Conservation (phyloP, 2,888 invertebrate species). For the Cantharis rustica region DNA sequence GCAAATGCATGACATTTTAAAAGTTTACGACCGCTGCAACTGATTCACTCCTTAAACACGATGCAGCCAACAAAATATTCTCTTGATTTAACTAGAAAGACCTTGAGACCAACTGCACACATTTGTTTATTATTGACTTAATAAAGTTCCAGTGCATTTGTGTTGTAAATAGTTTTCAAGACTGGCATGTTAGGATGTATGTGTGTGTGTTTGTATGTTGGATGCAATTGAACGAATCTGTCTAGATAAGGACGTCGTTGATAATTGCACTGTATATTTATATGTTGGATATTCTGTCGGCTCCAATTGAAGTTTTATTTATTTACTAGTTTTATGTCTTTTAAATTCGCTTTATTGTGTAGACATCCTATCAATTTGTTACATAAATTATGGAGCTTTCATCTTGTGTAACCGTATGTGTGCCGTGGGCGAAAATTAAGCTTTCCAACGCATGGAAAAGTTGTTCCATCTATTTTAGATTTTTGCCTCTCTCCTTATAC, state of each 20-base stretch:
- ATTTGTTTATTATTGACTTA: not conserved
- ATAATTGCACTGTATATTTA: constrained; percentile 33
- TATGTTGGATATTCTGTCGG: constrained; percentile 32
- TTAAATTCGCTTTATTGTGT: constrained; percentile 12
- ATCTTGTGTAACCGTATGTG: not conserved
- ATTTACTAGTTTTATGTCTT: constrained; percentile 34
- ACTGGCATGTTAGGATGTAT: not conserved
- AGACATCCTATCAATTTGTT: constrained; percentile 1
- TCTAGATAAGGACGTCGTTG: constrained; percentile 21
- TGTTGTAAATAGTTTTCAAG: constrained; percentile 13
- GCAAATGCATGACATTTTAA: not conserved
- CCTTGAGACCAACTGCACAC: constrained; percentile 51
- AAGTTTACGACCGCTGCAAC: not conserved
- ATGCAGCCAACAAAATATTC: not conserved
- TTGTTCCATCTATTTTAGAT: not conserved
- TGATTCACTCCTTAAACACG: not conserved
- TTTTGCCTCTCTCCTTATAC: not conserved
- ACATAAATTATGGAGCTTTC: constrained; percentile 2
- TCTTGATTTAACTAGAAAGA: constrained; percentile 33
- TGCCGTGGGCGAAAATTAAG: not conserved
- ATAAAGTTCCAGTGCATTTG: not conserved
- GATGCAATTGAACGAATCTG: constrained; percentile 18
- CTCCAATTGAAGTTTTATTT: constrained; percentile 37
- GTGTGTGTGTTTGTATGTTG: constrained; percentile 8
- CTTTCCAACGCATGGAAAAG: not conserved